Conservation (phyloP, 2,113 vertebrate species). For the Phainopepla nitens region DNA sequence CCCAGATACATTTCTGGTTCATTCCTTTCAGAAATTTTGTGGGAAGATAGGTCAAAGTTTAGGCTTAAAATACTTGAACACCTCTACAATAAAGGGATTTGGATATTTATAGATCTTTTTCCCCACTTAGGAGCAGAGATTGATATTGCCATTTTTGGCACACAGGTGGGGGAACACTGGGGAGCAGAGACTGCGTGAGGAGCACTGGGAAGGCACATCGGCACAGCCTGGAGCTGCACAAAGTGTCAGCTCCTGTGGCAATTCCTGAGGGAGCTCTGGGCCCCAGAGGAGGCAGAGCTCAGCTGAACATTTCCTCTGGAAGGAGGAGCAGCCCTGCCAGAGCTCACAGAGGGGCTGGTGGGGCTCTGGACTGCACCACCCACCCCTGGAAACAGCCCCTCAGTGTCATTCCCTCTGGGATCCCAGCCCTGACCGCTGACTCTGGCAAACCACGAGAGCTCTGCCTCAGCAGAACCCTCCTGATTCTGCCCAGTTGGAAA, state of each 20-base stretch:
- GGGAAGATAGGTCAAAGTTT: neutral
- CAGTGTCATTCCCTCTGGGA: accelerated
- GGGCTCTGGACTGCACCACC: neutral
- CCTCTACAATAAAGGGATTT: neutral
- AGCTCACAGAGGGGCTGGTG: accelerated
- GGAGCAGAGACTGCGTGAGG: neutral
- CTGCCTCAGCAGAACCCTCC: neutral
- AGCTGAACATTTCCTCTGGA: too few relatives aligned
- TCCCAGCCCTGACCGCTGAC: neutral
- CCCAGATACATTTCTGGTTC: neutral
- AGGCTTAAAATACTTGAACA: neutral
- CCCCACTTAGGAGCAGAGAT: neutral
- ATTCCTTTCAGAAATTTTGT: neutral
- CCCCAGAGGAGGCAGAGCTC: neutral
- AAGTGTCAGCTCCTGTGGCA: neutral
- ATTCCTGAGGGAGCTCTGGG: neutral
- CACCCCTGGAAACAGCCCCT: neutral
- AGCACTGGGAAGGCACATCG: neutral
- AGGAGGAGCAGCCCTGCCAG: neutral
- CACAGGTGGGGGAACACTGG: neutral
- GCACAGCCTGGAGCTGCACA: neutral
- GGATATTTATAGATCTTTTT: neutral
- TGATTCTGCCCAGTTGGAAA: neutral
- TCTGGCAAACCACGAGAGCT: neutral
- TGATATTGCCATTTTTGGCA: neutral